A percentile compares a stretch with the other conserved stretches of the same genome.
phyloP scores from a whole-genome alignment of 2,797 vertebrate genomes.

The Micromesistius poutassou region DNA sequence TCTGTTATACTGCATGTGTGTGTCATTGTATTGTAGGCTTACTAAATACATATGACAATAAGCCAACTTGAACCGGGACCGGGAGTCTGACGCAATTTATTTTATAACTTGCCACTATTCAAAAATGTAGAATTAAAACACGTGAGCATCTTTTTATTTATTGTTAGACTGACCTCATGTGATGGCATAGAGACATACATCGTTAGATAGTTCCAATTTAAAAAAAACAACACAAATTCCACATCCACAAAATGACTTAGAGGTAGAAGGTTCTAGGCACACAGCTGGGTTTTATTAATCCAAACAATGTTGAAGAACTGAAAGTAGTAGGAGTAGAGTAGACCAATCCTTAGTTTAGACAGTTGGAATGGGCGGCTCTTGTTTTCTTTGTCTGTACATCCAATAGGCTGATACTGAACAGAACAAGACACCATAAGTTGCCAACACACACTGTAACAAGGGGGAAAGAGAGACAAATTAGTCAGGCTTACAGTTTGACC shows the following conservation, averaged over 20 bases:
- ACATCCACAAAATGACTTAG: background rate
- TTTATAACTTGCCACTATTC: background rate
- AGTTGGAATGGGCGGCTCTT: conserved; percentile 29
- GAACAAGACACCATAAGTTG: conserved; percentile 54
- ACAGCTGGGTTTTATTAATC: background rate
- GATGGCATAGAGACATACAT: background rate
- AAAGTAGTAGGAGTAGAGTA: background rate
- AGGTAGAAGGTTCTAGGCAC: background rate
- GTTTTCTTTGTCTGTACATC: conserved; percentile 40
- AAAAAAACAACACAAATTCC: background rate
- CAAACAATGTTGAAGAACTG: background rate
- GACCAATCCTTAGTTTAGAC: conserved; percentile 22
- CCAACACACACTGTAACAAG: conserved; percentile 61
- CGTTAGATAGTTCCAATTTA: background rate
- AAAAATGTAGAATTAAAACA: background rate
- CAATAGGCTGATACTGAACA: conserved; percentile 44
- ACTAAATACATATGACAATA: no score
- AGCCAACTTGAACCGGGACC: no score
- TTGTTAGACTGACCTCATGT: background rate
- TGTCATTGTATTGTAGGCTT: no score
- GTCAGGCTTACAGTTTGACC: background rate
- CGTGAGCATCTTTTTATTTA: background rate
- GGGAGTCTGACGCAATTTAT: background rate
- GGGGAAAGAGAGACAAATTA: background rate
- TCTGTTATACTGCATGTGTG: no score